Conservation (phyloP, 2,797 vertebrate species). For the Sebastes hubbsi region DNA sequence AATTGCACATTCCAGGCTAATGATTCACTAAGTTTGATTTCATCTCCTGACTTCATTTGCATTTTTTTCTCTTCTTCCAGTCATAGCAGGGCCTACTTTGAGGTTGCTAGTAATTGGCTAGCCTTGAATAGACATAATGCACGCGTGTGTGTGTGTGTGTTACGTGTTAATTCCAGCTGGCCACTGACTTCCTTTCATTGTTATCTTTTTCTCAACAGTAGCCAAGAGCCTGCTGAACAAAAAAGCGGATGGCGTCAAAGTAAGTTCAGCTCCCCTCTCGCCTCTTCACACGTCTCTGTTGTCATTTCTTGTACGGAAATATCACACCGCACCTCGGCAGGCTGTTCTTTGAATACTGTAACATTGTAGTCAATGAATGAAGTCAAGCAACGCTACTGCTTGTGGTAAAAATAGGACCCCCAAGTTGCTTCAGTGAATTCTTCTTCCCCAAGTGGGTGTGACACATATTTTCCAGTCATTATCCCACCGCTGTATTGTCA, state of each 20-base stretch:
- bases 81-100: not conserved
- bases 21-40: conserved; percentile 38
- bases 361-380: not conserved
- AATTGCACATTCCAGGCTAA: conserved; percentile 44
- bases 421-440: not conserved
- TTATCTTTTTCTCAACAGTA: conserved; percentile 81
- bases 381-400: not conserved
- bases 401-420: not conserved
- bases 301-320: not conserved
- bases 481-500: not conserved
- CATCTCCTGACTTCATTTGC: conserved; percentile 41
- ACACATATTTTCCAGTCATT: conserved; percentile 17
- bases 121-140: not conserved
- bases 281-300: not conserved
- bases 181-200: conserved; percentile 33
- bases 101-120: conserved; percentile 29
- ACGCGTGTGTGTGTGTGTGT: not conserved
- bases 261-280: conserved; percentile 71
- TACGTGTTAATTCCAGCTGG: not conserved
- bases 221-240: conserved; percentile 93
- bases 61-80: conserved; percentile 45
- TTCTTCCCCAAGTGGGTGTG: not conserved
- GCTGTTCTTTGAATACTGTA: not conserved
- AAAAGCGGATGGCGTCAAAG: conserved; percentile 94
- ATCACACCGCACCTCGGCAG: not conserved